Conservation (phyloP, 2,797 vertebrate species). For the Sphenodon punctatus region DNA sequence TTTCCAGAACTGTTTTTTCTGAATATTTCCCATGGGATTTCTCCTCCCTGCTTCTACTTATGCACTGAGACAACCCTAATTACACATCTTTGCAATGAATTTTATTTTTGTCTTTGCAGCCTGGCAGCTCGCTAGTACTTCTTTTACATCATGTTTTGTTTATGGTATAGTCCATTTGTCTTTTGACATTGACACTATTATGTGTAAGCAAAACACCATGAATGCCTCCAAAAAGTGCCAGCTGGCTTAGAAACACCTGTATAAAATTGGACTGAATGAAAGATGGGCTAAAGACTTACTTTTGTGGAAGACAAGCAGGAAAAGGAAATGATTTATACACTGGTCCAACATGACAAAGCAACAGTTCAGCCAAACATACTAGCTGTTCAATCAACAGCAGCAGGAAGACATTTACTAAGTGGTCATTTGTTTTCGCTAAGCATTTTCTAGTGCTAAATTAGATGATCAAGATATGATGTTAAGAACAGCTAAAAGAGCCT, state of each 20-base stretch:
- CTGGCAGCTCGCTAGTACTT: neutral
- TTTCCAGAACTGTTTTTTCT: neutral
- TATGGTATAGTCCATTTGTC: accelerated
- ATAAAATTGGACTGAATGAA: neutral
- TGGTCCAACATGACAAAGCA: neutral
- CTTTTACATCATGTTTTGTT: neutral
- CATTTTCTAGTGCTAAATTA: neutral
- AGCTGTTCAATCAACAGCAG: neutral
- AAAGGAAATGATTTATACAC: neutral
- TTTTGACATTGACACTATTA: neutral
- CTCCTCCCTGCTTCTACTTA: neutral
- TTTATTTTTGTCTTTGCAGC: neutral
- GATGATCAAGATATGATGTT: neutral
- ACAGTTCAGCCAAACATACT: neutral
- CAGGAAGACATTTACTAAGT: neutral
- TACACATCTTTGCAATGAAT: neutral
- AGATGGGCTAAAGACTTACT: neutral
- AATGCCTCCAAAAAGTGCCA: neutral
- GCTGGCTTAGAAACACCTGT: neutral
- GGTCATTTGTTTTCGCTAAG: neutral
- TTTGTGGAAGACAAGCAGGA: neutral
- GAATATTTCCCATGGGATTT: neutral
- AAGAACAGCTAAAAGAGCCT: neutral
- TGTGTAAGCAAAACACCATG: neutral
- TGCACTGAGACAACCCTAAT: neutral